A percentile compares a stretch with the other conserved stretches of the same genome.
Evolutionary conservation across 2,888 invertebrate species (phyloP).

Genomic region (Dicyrtomina minuta): DNA sequence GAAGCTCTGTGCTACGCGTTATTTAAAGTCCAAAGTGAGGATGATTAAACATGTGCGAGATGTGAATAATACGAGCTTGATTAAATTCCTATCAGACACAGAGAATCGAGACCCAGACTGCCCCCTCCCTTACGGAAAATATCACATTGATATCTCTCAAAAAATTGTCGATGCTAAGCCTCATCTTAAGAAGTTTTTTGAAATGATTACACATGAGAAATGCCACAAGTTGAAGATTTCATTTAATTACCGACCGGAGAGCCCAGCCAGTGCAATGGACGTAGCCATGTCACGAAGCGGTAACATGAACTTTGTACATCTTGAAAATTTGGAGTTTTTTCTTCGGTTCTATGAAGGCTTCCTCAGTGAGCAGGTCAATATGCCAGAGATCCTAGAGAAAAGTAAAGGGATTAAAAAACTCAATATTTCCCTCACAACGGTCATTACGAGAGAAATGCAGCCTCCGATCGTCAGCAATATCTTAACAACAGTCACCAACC

Average conservation of each 20-base stretch:
- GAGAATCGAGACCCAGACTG: neutral
- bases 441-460: neutral
- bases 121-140: slow-evolving; percentile 6
- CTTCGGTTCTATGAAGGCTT: slow-evolving; percentile 4
- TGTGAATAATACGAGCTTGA: neutral
- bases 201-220: neutral
- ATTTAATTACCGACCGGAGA: neutral
- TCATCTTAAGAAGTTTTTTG: neutral
- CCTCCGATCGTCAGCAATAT: neutral
- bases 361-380: neutral
- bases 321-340: neutral
- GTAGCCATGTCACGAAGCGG: neutral
- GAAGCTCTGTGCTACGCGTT: neutral
- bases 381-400: neutral
- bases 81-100: neutral
- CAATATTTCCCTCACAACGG: neutral
- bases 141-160: slow-evolving; percentile 4
- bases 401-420: slow-evolving; percentile 4
- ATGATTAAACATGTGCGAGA: slow-evolving; percentile 1
- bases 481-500: neutral
- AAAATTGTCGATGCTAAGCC: neutral
- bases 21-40: neutral
- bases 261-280: neutral
- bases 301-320: neutral
- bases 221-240: neutral